These are phyloP conservation scores for Anguilla megastoma DNA, from an alignment of 2,797 vertebrate species.

Conservation along the genomic window DNA sequence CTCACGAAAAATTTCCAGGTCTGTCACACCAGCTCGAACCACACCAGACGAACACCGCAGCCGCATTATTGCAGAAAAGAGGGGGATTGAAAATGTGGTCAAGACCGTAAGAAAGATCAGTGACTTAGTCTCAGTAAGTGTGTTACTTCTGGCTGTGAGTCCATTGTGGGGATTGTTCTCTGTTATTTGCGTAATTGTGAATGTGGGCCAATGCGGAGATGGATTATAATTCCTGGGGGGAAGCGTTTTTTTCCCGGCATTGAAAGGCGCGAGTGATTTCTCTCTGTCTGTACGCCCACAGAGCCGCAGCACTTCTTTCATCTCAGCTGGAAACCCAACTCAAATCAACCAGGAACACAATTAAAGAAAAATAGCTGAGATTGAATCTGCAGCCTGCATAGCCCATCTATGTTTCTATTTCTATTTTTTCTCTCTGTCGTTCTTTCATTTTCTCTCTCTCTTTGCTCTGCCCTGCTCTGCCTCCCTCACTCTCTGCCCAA, in stretches of 20 bases:
- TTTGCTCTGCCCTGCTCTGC: background rate
- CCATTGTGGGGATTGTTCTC: background rate
- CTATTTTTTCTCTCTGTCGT: background rate
- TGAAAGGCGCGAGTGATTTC: constrained; percentile 51
- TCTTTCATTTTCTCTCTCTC: background rate
- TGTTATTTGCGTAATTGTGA: constrained; percentile 42
- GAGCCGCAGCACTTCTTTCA: constrained; percentile 44
- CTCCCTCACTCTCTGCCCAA: background rate
- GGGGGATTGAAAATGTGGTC: background rate
- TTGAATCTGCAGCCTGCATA: background rate
- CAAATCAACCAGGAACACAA: constrained; percentile 51
- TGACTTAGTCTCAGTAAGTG: background rate
- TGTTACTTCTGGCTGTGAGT: background rate
- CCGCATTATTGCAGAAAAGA: background rate
- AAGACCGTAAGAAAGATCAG: background rate
- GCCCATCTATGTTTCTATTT: background rate
- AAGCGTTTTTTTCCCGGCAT: constrained; percentile 39
- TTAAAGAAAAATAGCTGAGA: constrained; percentile 42
- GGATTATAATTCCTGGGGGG: constrained; percentile 48
- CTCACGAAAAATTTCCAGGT: background rate
- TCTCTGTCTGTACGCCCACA: constrained; percentile 41
- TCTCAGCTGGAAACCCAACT: constrained; percentile 50
- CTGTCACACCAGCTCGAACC: background rate
- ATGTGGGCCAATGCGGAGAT: constrained; percentile 50
- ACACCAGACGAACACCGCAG: background rate